Evolutionary conservation across 1,140 invertebrate species (phyloP).

Genomic region (Drosophila neocordata): DNA sequence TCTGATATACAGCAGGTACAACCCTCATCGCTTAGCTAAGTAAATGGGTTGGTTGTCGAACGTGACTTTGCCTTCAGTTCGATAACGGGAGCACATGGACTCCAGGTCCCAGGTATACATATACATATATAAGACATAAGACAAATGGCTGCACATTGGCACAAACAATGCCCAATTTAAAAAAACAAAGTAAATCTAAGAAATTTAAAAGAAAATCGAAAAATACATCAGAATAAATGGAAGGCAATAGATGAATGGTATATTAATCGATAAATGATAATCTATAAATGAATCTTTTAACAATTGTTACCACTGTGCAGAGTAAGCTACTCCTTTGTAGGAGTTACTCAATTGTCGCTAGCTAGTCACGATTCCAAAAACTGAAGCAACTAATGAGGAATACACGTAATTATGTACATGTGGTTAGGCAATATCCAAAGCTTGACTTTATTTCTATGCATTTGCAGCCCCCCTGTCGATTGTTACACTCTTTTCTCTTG

Average conservation of each 20-base stretch:
- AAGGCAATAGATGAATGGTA: too few species aligned
- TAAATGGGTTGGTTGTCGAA: constrained; percentile 76
- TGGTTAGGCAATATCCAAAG: constrained; percentile 64
- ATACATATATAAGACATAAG: background rate
- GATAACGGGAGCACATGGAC: constrained; percentile 39
- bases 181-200: too few species aligned
- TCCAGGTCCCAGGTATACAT: constrained; percentile 30
- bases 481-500: too few species aligned
- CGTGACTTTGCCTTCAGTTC: constrained; percentile 60
- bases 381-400: constrained; percentile 68
- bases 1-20: constrained; percentile 59
- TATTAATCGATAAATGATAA: too few species aligned
- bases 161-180: background rate
- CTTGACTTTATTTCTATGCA: constrained; percentile 11
- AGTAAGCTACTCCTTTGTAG: too few species aligned
- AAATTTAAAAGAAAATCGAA: too few species aligned
- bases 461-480: too few species aligned
- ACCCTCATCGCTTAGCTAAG: constrained; percentile 78
- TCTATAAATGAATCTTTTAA: too few species aligned
- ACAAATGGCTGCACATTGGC: constrained; percentile 51
- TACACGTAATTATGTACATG: constrained; percentile 72
- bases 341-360: constrained; percentile 25
- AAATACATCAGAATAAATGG: background rate
- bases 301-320: constrained; percentile 46
- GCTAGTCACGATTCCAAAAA: constrained; percentile 58